Conservation (phyloP, 2,797 vertebrate species). For the Phalanger gymnotis region DNA sequence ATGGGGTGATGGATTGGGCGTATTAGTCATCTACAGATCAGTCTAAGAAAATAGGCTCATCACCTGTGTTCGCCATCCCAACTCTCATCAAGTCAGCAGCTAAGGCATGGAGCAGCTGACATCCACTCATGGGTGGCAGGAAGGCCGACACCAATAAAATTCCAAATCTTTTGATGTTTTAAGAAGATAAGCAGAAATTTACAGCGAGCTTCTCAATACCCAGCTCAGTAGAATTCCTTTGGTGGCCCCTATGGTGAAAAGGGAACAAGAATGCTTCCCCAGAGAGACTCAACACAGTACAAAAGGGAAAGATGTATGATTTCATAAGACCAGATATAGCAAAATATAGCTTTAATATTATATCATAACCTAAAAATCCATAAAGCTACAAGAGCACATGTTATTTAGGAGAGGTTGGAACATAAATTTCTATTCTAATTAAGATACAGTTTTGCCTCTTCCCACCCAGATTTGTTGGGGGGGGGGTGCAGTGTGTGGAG, state of each 20-base stretch:
- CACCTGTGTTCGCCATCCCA: not conserved
- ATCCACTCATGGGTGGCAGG: too few species aligned
- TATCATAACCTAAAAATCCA: not conserved
- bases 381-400: not conserved
- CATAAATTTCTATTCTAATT: not conserved
- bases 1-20: not conserved
- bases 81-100: not conserved
- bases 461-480: not conserved
- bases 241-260: not conserved
- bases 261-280: not conserved
- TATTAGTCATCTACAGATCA: not conserved
- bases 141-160: not conserved
- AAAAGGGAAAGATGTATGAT: not conserved
- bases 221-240: not conserved
- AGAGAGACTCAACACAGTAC: fast-evolving
- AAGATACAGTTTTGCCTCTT: not conserved
- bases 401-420: not conserved
- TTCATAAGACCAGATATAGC: not conserved
- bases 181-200: not conserved
- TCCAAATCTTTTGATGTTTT: not conserved
- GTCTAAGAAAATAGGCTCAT: not conserved
- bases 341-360: not conserved
- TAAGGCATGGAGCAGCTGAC: not conserved
- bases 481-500: too few species aligned
- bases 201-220: not conserved